phyloP scores from a whole-genome alignment of 2,888 invertebrate genomes.

The Lapara coniferarum region DNA sequence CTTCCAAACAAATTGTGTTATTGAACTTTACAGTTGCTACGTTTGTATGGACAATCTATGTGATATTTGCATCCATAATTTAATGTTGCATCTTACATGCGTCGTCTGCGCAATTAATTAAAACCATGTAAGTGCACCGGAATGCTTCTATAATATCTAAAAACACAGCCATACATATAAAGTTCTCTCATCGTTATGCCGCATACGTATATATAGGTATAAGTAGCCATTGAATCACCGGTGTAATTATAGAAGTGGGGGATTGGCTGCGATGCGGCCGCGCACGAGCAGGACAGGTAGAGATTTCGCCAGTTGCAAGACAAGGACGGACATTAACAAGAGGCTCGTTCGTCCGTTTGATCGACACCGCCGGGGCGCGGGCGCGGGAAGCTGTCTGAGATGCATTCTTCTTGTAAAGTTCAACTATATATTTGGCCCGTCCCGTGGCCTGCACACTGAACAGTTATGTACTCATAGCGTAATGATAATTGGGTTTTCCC shows the following conservation, averaged over 20 bases:
- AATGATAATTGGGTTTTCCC: conserved; percentile 36
- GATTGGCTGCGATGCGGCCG: conserved; percentile 81
- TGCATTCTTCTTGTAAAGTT: conserved; percentile 83
- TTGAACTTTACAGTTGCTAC: conserved; percentile 14
- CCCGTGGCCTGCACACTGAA: conserved; percentile 59
- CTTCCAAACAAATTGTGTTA: conserved; percentile 11
- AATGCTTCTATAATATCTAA: conserved; percentile 71
- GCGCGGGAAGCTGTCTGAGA: conserved; percentile 78
- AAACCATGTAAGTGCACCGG: conserved; percentile 57
- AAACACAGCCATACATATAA: conserved; percentile 74
- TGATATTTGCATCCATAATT: conserved; percentile 30
- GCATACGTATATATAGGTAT: conserved; percentile 76
- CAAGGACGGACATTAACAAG: conserved; percentile 76
- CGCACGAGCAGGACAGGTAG: conserved; percentile 61
- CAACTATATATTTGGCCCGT: conserved; percentile 80
- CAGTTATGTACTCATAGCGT: conserved; percentile 63
- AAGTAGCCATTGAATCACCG: conserved; percentile 84
- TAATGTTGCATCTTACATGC: conserved; percentile 39
- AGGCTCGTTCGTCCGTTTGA: conserved; percentile 83
- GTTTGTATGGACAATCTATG: background rate
- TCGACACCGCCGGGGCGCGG: conserved; percentile 80
- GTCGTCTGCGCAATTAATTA: conserved; percentile 64
- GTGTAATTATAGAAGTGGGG: conserved; percentile 84
- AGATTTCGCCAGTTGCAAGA: conserved; percentile 55
- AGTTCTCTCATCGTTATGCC: conserved; percentile 78